Evolutionary conservation across 2,797 vertebrate genomes (phyloP).

Genomic region (Rachycentron canadum): DNA sequence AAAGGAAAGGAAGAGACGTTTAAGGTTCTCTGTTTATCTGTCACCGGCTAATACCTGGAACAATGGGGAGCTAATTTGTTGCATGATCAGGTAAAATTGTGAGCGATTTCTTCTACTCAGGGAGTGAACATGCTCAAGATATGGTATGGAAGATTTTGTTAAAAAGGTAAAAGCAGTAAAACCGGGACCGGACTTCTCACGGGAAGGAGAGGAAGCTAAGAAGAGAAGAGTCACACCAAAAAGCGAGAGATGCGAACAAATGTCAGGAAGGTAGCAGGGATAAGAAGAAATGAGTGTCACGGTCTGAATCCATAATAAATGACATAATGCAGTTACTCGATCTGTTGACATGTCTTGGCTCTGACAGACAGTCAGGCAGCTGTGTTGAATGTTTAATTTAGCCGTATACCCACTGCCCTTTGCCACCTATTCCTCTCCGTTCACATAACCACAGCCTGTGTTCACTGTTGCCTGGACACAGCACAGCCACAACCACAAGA

Average conservation of each 20-base stretch:
- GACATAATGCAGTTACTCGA: constrained; percentile 51
- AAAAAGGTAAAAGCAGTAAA: not conserved
- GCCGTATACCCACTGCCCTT: constrained; percentile 64
- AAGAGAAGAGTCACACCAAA: not conserved
- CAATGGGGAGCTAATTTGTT: constrained; percentile 66
- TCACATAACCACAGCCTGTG: constrained; percentile 67
- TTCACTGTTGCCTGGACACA: constrained; percentile 81
- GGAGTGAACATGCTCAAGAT: constrained; percentile 6
- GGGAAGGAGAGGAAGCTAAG: not conserved
- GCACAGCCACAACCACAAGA: constrained; percentile 68
- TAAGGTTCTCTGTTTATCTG: constrained; percentile 68
- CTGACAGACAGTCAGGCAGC: constrained; percentile 46
- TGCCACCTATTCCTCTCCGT: constrained; percentile 60
- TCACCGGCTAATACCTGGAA: constrained; percentile 61
- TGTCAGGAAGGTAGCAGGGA: not conserved
- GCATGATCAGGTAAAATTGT: constrained; percentile 55
- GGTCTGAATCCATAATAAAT: constrained; percentile 62
- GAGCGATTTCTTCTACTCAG: constrained; percentile 57
- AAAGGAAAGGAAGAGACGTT: constrained; percentile 56
- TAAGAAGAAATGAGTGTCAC: constrained; percentile 11
- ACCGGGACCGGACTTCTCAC: not conserved
- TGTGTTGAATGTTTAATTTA: constrained; percentile 61
- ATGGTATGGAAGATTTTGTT: not conserved
- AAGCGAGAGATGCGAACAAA: not conserved
- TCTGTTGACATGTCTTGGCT: constrained; percentile 52